Base-by-base conservation (phyloP, 2,113 vertebrate genomes). In the Formicarius rufipectus region DNA sequence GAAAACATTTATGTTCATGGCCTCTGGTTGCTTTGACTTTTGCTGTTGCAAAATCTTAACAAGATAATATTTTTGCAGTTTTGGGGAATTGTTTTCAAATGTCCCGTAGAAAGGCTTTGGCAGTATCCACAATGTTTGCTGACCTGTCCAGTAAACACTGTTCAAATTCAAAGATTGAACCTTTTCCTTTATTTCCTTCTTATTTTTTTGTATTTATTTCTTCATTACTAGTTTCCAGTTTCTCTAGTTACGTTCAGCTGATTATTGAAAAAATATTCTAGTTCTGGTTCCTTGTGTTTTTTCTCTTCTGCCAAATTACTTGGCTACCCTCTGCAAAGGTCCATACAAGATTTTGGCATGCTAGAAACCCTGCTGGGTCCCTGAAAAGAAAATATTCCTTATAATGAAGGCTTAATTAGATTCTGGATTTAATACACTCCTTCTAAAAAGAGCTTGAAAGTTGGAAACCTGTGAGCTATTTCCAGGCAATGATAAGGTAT, bases 341-440 rank as follows among this genome's bases (percentile, higher is more conserved):
- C n/a, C 56, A 72, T 76, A 64, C 50, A 90, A 66, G 52, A 50
- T 86, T 95, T 74, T 90, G 84, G 40, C 49, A 55, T 88, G 44
- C n/a, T 88, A 56, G 72, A 91, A 83, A 55, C 16, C 21, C 83
- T 85, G 67, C 84, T 81, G 84, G 7, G 60, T 84, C 27, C 50
- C 40, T 92, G 63, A 83, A 91, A 96, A 94, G 47, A 75, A 91
- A 95, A 76, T 81, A 77, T 68, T 95, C 40, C 23, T 87, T 73
- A 90, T 93, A 94, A 89, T 50, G 35, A 93, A 85, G 22, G 39
- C 81, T 91, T 96, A 93, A 94, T 93, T 94, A 71, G 28, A 69
- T 91, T 52, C 50, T 80, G 77, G n/a, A 89, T 73, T 85, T 87
- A 90, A 76, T 87, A 69, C 14, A 49, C 15, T 6, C 9, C 14